Conservation (phyloP, 2,113 vertebrate genomes). For the Phalacrocorax brasilianus region DNA sequence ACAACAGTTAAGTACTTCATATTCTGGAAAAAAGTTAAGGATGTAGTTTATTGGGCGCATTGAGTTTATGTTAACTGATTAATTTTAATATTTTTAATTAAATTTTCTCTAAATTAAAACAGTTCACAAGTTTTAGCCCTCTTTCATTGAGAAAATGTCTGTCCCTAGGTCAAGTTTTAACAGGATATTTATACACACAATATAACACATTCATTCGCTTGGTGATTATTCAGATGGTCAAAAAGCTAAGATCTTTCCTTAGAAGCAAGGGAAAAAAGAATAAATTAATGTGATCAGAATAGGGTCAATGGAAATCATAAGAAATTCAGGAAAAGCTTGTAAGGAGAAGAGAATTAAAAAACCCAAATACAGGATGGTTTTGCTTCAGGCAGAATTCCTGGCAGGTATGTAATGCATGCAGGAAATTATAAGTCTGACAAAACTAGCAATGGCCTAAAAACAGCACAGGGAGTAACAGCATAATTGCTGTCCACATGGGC, state of each 20-base stretch:
- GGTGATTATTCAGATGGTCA: not conserved
- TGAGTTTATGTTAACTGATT: not conserved
- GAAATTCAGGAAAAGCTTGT: not conserved
- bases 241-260: not conserved
- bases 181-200: not conserved
- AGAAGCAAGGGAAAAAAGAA: not conserved
- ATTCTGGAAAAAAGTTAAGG: not conserved
- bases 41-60: not conserved
- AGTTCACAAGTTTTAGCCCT: not conserved
- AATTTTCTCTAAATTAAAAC: not conserved
- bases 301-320: not conserved
- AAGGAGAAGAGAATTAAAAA: not conserved
- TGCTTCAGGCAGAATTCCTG: not conserved
- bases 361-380: not conserved
- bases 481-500: not conserved
- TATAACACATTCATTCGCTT: not conserved
- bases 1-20: not conserved
- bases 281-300: not conserved
- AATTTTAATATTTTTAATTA: not conserved
- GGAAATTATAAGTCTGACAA: not conserved
- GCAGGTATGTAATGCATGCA: not conserved
- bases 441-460: not conserved
- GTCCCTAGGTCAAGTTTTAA: not conserved
- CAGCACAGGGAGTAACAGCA: not conserved
- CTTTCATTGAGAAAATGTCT: accelerated